Evolutionary conservation across 2,888 invertebrate species (phyloP).

Genomic region (Yponomeuta sedellus): DNA sequence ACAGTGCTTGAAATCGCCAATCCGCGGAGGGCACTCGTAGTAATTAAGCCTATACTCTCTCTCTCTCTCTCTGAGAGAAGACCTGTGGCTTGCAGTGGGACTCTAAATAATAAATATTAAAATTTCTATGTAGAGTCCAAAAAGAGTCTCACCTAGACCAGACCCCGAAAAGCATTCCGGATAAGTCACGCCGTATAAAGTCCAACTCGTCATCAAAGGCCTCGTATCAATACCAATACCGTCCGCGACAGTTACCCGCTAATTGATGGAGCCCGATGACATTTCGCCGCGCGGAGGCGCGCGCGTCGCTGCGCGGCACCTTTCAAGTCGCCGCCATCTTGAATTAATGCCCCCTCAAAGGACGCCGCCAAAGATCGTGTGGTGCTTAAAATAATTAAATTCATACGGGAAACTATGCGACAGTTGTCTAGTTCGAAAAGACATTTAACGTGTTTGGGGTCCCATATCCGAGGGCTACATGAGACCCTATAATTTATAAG

Average conservation of each 20-base stretch:
- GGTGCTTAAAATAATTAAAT: constrained; percentile 53
- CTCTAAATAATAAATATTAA: too few species aligned
- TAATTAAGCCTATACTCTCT: too few species aligned
- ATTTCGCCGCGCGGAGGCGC: constrained; percentile 61
- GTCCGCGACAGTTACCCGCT: constrained; percentile 55
- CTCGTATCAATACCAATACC: constrained; percentile 52
- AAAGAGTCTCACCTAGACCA: constrained; percentile 28
- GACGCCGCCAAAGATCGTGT: constrained; percentile 38
- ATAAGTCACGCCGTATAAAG: constrained; percentile 46
- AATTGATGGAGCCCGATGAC: constrained; percentile 72
- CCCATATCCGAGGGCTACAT: too few species aligned
- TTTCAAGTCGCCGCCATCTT: constrained; percentile 59
- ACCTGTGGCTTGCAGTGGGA: too few species aligned
- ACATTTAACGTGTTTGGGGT: background rate
- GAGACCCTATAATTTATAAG: too few species aligned
- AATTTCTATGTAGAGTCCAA: too few species aligned
- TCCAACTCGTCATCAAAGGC: constrained; percentile 27
- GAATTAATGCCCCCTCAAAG: constrained; percentile 45
- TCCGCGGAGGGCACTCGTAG: too few species aligned
- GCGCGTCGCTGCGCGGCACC: constrained; percentile 53
- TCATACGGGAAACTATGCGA: constrained; percentile 69
- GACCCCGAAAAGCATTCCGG: constrained; percentile 29
- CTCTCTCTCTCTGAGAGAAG: too few species aligned
- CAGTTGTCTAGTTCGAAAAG: constrained; percentile 53
- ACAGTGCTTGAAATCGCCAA: too few species aligned